Percentiles rank a stretch among this genome's conserved stretches.
Conservation (phyloP, 2,888 invertebrate genomes). For the Apantesis nais region DNA sequence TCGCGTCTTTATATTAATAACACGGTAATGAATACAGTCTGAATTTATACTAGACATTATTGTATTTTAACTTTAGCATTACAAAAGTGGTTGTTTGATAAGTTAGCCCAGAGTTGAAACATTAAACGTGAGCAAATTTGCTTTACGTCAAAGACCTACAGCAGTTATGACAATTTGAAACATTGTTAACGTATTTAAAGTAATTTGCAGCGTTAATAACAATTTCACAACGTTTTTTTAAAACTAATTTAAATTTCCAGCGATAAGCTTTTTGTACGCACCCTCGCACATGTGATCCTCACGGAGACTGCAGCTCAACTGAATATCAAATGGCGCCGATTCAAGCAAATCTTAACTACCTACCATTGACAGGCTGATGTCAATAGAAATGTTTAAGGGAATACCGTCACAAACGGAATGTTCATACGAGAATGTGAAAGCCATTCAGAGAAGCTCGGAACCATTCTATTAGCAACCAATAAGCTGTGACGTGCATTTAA, state of each 20-base stretch:
- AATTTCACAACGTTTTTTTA: not conserved
- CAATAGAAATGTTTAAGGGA: conserved; percentile 51
- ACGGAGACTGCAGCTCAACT: conserved; percentile 51
- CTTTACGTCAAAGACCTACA: conserved; percentile 9
- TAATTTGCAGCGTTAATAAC: not conserved
- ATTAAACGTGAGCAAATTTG: conserved; percentile 28
- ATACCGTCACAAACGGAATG: conserved; percentile 58
- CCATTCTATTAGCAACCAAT: conserved; percentile 68
- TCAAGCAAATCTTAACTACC: conserved; percentile 49
- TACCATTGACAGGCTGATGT: conserved; percentile 44
- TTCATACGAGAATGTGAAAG: conserved; percentile 58
- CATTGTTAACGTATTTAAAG: not conserved
- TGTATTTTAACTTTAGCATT: conserved; percentile 31
- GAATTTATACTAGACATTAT: conserved; percentile 25
- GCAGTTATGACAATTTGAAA: conserved; percentile 5
- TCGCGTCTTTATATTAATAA: conserved; percentile 40
- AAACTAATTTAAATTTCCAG: conserved; percentile 19
- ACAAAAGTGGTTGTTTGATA: conserved; percentile 19
- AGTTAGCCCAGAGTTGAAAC: conserved; percentile 24
- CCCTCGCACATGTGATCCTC: conserved; percentile 44
- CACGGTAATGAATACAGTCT: conserved; percentile 36
- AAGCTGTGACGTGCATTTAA: conserved; percentile 47
- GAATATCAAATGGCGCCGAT: conserved; percentile 39
- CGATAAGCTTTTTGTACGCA: conserved; percentile 29
- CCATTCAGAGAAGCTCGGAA: conserved; percentile 53